Evolutionary conservation across 2,888 invertebrate genomes (phyloP), one percentile per base, ranked within the genome.

Genomic region (Synanthedon tipuliformis): DNA sequence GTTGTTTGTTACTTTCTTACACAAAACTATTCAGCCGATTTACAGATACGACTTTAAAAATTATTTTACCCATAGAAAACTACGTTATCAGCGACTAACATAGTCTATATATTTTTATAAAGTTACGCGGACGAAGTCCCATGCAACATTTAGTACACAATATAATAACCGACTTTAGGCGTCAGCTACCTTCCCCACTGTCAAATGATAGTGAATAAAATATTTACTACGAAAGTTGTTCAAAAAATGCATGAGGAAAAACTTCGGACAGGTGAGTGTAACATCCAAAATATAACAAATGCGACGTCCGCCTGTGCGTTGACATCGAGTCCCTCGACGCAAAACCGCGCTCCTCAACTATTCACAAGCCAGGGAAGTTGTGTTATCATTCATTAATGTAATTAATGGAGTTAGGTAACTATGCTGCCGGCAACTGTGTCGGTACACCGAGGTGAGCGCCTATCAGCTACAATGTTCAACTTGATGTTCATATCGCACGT

Each of bases 381-480:
- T 66, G 69, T 68, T 71, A 69, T 72, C 68, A 72, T 71, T 74
- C 73, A 81, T 81, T 81, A 78, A 77, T 69, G 66, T 82, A 77
- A 83, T 83, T 77, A 78, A 81, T 78, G 71, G 73, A 77, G 75
- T 83, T 80, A 71, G 65, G 66, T 68, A 82, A 80, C 75, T 78
- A 75, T 78, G 61, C 61, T 61, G 34, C 34, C 54, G 50, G 27
- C 50, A 40, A 50, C 40, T 16, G 50, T 18, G 40, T n/a, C 13
- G 50, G 40, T 50, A 34, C 23, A 34, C 40, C 15, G 40, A 50
- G 40, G 50, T 50, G 40, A 13, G 40, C 40, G 12, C 27, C 27
- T 50, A 13, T 50, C 50, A 50, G 34, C 34, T 40, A 45, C 45
- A 45, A 45, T 45, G 45, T 45, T 45, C 15, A 45, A 45, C 45